Evolutionary conservation across 2,113 vertebrate species (phyloP).

Genomic region (Stegastes partitus): DNA sequence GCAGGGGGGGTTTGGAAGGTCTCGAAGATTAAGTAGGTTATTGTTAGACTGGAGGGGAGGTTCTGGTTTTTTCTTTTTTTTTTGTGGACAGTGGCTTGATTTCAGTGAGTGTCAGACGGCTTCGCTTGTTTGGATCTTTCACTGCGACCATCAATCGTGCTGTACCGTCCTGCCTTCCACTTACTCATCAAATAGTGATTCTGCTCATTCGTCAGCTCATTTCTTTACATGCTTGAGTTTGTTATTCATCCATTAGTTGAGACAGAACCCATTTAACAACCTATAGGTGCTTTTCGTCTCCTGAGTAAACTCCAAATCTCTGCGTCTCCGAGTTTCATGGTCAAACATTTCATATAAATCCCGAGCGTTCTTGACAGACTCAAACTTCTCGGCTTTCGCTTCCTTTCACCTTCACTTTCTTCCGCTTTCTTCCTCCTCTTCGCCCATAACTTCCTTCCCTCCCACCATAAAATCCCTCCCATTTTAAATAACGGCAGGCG

Average conservation of each 20-base stretch:
- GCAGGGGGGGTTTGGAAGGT: constrained; percentile 3
- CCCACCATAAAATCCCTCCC: background rate
- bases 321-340: background rate
- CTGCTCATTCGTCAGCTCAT: constrained; percentile 10
- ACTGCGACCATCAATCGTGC: background rate
- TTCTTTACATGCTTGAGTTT: constrained; percentile 9
- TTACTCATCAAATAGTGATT: background rate
- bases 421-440: background rate
- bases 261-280: background rate
- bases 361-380: background rate
- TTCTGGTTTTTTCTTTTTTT: background rate
- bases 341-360: constrained; percentile 6
- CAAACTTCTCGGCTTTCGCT: background rate
- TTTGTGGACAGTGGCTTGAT: background rate
- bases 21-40: constrained; percentile 32
- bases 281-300: background rate
- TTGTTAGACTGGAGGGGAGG: constrained; percentile 1
- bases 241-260: constrained; percentile 19
- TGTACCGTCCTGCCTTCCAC: constrained; percentile 5
- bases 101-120: background rate
- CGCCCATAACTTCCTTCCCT: constrained; percentile 3
- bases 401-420: background rate
- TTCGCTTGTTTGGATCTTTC: constrained; percentile 16
- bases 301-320: background rate
- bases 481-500: background rate